These are phyloP conservation scores for Euplagia quadripunctaria DNA, from an alignment of 2,888 invertebrate genomes.

Conservation along the genomic window DNA sequence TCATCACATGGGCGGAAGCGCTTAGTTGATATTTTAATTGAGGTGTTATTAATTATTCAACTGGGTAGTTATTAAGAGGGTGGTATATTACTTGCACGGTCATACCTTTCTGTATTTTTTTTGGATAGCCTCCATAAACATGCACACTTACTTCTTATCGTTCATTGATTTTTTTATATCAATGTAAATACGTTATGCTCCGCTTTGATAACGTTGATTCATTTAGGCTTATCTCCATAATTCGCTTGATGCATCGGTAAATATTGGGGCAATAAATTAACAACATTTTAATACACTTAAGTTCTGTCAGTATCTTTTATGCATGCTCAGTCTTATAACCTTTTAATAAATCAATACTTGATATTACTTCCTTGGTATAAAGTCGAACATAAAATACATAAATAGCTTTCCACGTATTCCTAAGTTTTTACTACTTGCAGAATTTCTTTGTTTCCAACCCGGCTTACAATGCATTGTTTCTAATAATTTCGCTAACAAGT, in stretches of 20 bases:
- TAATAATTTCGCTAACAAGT: slow-evolving; percentile 79
- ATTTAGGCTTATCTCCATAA: slow-evolving; percentile 48
- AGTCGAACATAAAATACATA: slow-evolving; percentile 59
- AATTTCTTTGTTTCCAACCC: slow-evolving; percentile 78
- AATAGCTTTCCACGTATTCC: slow-evolving; percentile 67
- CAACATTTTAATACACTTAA: neutral
- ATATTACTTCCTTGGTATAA: slow-evolving; percentile 59
- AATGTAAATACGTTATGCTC: slow-evolving; percentile 34
- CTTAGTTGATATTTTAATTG: slow-evolving; percentile 83
- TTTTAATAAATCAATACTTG: slow-evolving; percentile 45
- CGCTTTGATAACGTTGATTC: slow-evolving; percentile 44
- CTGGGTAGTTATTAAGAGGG: slow-evolving; percentile 81
- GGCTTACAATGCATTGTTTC: slow-evolving; percentile 76
- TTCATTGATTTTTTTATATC: slow-evolving; percentile 63
- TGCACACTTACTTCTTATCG: slow-evolving; percentile 62
- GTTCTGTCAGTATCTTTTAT: neutral
- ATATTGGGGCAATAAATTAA: slow-evolving; percentile 24
- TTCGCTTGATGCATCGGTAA: slow-evolving; percentile 42
- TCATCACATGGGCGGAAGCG: slow-evolving; percentile 74
- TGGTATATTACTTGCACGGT: slow-evolving; percentile 74
- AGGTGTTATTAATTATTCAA: slow-evolving; percentile 83
- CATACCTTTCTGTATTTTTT: slow-evolving; percentile 71
- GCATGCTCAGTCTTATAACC: slow-evolving; percentile 15
- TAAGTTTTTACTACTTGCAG: slow-evolving; percentile 75
- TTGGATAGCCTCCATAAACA: slow-evolving; percentile 46